Conservation (phyloP, 2,797 vertebrate species). For the Leucoraja ocellata region DNA sequence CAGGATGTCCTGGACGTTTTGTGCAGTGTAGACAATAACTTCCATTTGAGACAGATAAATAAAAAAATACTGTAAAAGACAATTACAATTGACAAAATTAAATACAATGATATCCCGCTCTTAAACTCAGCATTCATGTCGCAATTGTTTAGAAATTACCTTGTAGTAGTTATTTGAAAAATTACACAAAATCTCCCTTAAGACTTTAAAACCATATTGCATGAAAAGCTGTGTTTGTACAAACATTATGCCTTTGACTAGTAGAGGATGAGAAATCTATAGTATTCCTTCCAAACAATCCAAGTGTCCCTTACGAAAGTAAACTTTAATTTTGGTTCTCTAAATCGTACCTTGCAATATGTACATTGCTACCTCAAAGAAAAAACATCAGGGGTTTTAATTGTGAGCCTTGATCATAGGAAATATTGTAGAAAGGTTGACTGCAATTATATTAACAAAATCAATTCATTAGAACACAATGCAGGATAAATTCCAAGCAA, state of each 20-base stretch:
- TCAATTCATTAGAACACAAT: background rate
- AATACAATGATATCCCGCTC: conserved; percentile 24
- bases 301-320: conserved; percentile 19
- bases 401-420: background rate
- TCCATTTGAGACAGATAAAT: conserved; percentile 70
- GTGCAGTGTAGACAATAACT: conserved; percentile 77
- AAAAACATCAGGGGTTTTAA: background rate
- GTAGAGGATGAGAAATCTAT: background rate
- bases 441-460: conserved; percentile 15
- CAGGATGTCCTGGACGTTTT: conserved; percentile 72
- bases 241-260: background rate
- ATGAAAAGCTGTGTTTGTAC: conserved; percentile 15
- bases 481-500: background rate
- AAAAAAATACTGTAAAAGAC: conserved; percentile 45
- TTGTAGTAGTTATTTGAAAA: conserved; percentile 33
- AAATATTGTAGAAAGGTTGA: background rate
- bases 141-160: conserved; percentile 34
- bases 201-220: conserved; percentile 31
- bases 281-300: background rate
- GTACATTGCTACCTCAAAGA: background rate
- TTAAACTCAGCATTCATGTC: conserved; percentile 26
- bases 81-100: conserved; percentile 37
- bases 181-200: conserved; percentile 27
- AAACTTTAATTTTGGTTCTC: background rate
- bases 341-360: background rate